Evolutionary conservation across 2,888 invertebrate genomes (phyloP), one percentile per base, ranked within the genome.

Genomic region (Chloromyia formosa): DNA sequence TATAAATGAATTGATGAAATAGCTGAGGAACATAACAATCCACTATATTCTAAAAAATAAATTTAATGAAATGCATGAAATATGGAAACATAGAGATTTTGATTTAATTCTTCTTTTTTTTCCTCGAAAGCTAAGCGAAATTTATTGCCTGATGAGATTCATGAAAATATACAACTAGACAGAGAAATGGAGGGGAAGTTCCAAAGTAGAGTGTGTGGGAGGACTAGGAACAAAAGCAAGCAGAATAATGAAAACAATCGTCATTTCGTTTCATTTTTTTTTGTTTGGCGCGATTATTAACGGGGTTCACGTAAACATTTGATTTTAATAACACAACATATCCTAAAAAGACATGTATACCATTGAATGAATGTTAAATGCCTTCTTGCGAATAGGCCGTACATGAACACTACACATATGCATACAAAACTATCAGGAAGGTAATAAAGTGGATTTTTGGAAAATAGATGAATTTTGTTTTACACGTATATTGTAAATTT

Each of bases 381-480:
- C 49, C 66, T 49, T 35, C 12, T 66, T 49, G 66, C 66, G 66
- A 66, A 66, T 49, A 66, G 66, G 66, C 45, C 66, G 66, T 20
- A 66, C 66, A 66, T 66, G 66, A 66, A 66, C 16, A 22, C 66
- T 66, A 66, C 66, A 66, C 66, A 66, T 66, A 66, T 66, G 66
- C 66, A 66, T 66, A 49, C 66, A 66, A 64, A 66, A 66, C 9
- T 49, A 66, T 66, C 62, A 62, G 62, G 27, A 35, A 35, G 27
- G 27, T 62, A 35, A 18, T 40, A 62, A 62, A 62, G 35, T 61
- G n/a, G 23, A n/a, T 61, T 61, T 61, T n/a, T n/a, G 42, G 42
- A 42, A 42, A n/a, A n/a, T 42, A 42, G 7, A 49, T 49, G 14
- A 3, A 5, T 49, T n/a, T 49, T 12, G 1, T 49, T 49, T 49